phyloP scores from a whole-genome alignment of 2,113 vertebrate species.

The Heterochromis multidens region DNA sequence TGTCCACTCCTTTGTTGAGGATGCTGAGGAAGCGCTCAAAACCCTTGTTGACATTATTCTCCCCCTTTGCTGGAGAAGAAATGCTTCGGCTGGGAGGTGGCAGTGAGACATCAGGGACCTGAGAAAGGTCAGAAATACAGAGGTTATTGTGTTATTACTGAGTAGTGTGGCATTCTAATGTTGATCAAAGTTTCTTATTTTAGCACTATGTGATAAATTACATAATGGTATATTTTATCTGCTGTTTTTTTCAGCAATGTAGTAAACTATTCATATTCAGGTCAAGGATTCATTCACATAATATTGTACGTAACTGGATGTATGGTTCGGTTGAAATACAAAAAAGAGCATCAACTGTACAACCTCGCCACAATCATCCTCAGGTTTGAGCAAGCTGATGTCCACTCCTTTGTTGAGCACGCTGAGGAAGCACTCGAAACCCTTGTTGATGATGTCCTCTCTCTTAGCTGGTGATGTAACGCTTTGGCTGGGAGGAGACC shows the following conservation, averaged over 20 bases:
- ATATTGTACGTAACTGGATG: not conserved
- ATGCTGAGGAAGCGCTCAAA: conserved; percentile 64
- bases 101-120: not conserved
- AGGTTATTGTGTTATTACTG: not conserved
- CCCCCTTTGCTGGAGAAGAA: not conserved
- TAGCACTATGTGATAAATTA: not conserved
- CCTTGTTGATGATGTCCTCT: not conserved
- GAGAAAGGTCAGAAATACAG: not conserved
- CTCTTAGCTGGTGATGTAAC: not conserved
- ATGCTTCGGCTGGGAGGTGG: not conserved
- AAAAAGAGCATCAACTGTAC: not conserved
- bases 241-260: not conserved
- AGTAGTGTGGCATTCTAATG: not conserved
- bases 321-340: not conserved
- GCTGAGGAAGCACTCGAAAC: conserved; percentile 60
- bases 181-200: not conserved
- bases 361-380: not conserved
- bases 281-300: not conserved
- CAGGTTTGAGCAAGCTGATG: not conserved
- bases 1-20: conserved; percentile 71
- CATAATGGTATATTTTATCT: not conserved
- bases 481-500: not conserved
- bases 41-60: conserved; percentile 8
- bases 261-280: not conserved
- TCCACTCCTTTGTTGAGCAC: conserved; percentile 66